Evolutionary conservation across 2,797 vertebrate species (phyloP).

Genomic region (Pyrocephalus nanus): DNA sequence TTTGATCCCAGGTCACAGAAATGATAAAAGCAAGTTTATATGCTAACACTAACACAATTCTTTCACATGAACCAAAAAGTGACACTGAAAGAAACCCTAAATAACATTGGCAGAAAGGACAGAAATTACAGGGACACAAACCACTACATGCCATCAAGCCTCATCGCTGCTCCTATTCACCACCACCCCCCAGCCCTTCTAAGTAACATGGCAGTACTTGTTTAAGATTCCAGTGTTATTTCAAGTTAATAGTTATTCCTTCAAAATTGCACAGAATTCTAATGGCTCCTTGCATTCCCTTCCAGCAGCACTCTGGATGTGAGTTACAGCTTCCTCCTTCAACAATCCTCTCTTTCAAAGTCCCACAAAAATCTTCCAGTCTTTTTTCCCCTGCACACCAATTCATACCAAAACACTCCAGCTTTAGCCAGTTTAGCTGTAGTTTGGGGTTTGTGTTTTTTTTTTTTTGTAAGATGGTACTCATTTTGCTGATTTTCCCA

Average conservation of each 20-base stretch:
- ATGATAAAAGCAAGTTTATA: background rate
- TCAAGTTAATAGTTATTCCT: background rate
- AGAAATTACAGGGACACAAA: background rate
- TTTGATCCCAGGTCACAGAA: slow-evolving; percentile 22
- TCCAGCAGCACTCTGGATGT: background rate
- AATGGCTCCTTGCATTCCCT: background rate
- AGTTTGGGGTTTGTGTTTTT: no score
- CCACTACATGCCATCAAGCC: background rate
- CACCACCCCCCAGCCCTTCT: background rate
- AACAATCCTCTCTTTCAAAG: background rate
- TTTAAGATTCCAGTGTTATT: background rate
- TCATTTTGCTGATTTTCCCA: background rate
- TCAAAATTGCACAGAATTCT: background rate
- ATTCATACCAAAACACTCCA: background rate
- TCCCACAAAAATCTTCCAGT: background rate
- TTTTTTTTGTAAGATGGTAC: background rate
- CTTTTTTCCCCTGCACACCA: background rate
- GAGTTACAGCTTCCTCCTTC: background rate
- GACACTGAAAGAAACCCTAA: background rate
- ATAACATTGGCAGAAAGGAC: background rate
- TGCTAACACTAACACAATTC: background rate
- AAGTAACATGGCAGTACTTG: background rate
- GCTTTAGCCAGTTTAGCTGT: background rate
- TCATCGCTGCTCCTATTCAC: background rate
- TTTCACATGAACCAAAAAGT: slow-evolving; percentile 38